Evolutionary conservation across 2,888 invertebrate genomes (phyloP).

Genomic region (Gibbula magus): DNA sequence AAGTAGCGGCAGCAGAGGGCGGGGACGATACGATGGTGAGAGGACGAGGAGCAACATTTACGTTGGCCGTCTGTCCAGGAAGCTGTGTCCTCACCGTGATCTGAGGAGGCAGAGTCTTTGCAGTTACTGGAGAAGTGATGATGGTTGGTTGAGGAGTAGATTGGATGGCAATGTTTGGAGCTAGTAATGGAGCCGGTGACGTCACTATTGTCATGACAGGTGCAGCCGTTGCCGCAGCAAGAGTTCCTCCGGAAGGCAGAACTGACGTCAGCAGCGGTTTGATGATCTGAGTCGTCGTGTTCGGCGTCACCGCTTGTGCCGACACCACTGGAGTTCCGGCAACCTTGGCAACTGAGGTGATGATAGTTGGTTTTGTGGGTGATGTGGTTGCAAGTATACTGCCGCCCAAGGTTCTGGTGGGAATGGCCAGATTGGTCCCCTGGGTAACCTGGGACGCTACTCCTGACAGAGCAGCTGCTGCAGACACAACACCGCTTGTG

Average conservation of each 20-base stretch:
- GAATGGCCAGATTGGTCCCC: not conserved
- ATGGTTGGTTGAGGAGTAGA: not conserved
- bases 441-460: not conserved
- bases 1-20: conserved; percentile 28
- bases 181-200: not conserved
- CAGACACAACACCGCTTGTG: not conserved
- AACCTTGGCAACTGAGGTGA: conserved; percentile 3
- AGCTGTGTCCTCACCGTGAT: conserved; percentile 10
- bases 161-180: not conserved
- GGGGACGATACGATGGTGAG: conserved; percentile 32
- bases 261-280: conserved; percentile 24
- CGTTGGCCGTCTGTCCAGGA: conserved; percentile 19
- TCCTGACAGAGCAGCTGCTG: conserved; percentile 6
- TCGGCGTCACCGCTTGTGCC: conserved; percentile 28
- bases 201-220: not conserved
- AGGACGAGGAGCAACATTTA: conserved; percentile 1
- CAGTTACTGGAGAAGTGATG: conserved; percentile 28
- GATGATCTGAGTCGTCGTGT: conserved; percentile 29
- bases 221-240: not conserved
- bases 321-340: conserved; percentile 24
- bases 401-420: not conserved
- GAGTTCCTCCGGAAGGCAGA: conserved; percentile 13
- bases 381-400: not conserved
- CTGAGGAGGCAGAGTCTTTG: conserved; percentile 25
- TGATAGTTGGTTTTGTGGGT: not conserved